Conservation (phyloP, 1,140 invertebrate species). For the Drosophila teissieri region DNA sequence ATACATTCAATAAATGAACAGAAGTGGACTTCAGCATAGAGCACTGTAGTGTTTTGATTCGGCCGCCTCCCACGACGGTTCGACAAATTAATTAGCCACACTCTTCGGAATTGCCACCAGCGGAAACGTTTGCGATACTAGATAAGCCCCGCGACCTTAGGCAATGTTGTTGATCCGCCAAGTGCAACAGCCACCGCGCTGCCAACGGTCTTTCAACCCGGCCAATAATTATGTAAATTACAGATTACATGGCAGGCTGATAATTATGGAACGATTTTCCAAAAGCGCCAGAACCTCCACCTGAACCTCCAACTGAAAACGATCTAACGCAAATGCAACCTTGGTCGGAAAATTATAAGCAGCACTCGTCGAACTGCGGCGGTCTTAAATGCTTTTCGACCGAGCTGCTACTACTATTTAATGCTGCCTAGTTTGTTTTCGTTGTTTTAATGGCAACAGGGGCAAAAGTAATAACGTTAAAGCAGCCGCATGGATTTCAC, state of each 20-base stretch:
- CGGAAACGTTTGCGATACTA: conserved; percentile 59
- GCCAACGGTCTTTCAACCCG: conserved; percentile 40
- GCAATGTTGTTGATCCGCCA: conserved; percentile 64
- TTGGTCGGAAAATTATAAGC: conserved; percentile 59
- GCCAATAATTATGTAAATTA: conserved; percentile 77
- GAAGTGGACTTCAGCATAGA: conserved; percentile 13
- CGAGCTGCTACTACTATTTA: conserved; percentile 19
- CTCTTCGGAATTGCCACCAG: conserved; percentile 26
- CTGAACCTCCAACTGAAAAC: conserved; percentile 27
- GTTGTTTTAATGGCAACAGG: conserved; percentile 42
- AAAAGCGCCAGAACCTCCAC: conserved; percentile 53
- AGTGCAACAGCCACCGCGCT: conserved; percentile 13
- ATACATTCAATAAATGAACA: conserved; percentile 16
- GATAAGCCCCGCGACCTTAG: conserved; percentile 56
- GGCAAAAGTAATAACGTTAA: conserved; percentile 47
- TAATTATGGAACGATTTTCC: conserved; percentile 81
- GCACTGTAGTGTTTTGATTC: conserved; percentile 30
- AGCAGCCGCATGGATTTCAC: conserved; percentile 68
- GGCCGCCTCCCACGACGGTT: conserved; percentile 37
- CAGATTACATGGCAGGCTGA: conserved; percentile 71
- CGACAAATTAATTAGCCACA: conserved; percentile 62
- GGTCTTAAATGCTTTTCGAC: conserved; percentile 73
- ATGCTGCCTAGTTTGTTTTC: conserved; percentile 6
- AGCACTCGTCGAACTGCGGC: conserved; percentile 15
- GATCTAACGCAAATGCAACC: conserved; percentile 66